Evolutionary conservation across 2,888 invertebrate species (phyloP), one percentile per base, ranked within the genome.

Genomic region (Eulithis testata): DNA sequence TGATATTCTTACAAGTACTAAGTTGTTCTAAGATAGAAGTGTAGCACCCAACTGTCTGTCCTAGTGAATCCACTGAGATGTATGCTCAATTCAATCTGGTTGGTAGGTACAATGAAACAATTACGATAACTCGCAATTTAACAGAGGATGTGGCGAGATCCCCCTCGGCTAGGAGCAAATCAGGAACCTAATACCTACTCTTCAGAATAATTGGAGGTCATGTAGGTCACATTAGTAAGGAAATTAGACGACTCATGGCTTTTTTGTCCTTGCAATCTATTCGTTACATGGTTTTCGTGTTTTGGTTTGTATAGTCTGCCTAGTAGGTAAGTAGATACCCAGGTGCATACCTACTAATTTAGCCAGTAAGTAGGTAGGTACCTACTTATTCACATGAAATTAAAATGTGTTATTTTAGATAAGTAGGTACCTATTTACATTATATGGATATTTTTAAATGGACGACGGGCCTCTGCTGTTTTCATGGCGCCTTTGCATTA

Each of bases 61-160:
- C 62, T 77, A 87, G 80, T 83, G 77, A 80, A 73, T 75, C 71
- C 75, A 75, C 75, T 73, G 81, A 80, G 79, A 83, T 77, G 75
- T 78, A 80, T 83, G 81, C 82, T 83, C 88, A 92, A 90, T 91
- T 89, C n/a, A n/a, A n/a, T n/a, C n/a, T n/a, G n/a, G n/a, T n/a
- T 89, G 89, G 80, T 27, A 31, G 31, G 31, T 87, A 88, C 90
- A 91, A 91, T 90, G 89, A 91, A 90, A 89, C 91, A 93, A 93
- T 93, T 93, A 93, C 91, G 89, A 91, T 93, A 91, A 91, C 88
- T 89, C 91, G 91, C 92, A 92, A 93, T 93, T 91, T 92, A 91
- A 86, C 87, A 85, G 86, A 91, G 93, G 93, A 93, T 90, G 93
- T 93, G 90, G 91, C 93, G 90, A 89, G 91, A 89, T 88, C 89